These are phyloP conservation scores for Brienomyrus longianalis DNA, from an alignment of 2,113 vertebrate genomes.

Conservation along the genomic window DNA sequence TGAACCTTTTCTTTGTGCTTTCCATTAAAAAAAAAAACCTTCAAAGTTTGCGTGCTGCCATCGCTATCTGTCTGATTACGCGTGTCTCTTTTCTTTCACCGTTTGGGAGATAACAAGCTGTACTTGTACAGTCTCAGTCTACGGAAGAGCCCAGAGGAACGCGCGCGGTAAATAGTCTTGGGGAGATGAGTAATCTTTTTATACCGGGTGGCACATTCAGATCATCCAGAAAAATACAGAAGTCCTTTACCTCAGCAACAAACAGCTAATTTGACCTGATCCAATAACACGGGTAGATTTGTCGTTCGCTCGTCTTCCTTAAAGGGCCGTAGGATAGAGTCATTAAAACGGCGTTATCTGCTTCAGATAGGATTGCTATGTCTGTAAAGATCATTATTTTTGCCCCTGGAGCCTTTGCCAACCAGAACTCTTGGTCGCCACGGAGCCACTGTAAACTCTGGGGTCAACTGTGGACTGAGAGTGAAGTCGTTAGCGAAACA, in stretches of 20 bases:
- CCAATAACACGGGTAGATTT: slow-evolving; percentile 56
- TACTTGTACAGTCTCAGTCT: slow-evolving; percentile 29
- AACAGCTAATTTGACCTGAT: slow-evolving; percentile 53
- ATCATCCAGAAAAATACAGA: slow-evolving; percentile 48
- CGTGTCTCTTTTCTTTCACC: background rate
- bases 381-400: slow-evolving; percentile 69
- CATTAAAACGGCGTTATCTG: slow-evolving; percentile 63
- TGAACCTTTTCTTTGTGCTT: background rate
- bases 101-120: slow-evolving; percentile 26
- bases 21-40: background rate
- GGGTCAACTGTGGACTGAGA: slow-evolving; percentile 50
- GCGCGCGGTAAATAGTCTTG: slow-evolving; percentile 19
- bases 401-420: slow-evolving; percentile 60
- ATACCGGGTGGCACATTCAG: slow-evolving; percentile 32
- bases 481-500: slow-evolving; percentile 54
- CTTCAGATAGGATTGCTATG: slow-evolving; percentile 64
- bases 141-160: slow-evolving; percentile 15
- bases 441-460: slow-evolving; percentile 43
- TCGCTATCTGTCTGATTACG: slow-evolving; percentile 18
- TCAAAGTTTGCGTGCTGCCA: background rate
- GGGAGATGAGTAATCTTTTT: slow-evolving; percentile 39
- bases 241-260: slow-evolving; percentile 51
- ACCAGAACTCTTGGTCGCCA: slow-evolving; percentile 40
- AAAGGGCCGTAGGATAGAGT: slow-evolving; percentile 59
- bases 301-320: slow-evolving; percentile 49